phyloP scores from a whole-genome alignment of 2,888 invertebrate genomes.

The Agapostemon virescens region DNA sequence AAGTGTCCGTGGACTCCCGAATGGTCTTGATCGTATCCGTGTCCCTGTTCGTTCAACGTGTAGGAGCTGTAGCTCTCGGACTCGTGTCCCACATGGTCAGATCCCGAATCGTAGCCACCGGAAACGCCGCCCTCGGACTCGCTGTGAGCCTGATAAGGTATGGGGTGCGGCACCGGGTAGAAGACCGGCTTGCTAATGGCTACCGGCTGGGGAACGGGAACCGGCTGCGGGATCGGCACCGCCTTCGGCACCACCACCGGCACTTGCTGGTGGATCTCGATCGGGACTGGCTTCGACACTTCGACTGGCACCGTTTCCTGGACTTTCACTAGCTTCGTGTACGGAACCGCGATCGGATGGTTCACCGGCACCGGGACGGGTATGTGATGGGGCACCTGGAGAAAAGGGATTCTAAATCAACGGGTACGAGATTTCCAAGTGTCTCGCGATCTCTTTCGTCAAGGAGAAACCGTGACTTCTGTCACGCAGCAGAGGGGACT shows the following conservation, averaged over 20 bases:
- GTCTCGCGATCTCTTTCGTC: not conserved
- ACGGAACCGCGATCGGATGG: conserved; percentile 77
- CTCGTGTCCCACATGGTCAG: conserved; percentile 54
- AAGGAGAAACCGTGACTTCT: conserved; percentile 8
- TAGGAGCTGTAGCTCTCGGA: conserved; percentile 59
- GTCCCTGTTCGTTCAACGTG: conserved; percentile 50
- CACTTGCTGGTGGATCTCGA: conserved; percentile 77
- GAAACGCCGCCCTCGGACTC: conserved; percentile 38
- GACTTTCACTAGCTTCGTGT: conserved; percentile 79
- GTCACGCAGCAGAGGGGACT: not conserved
- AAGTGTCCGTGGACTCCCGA: conserved; percentile 59
- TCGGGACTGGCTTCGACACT: conserved; percentile 73
- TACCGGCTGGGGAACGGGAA: conserved; percentile 75
- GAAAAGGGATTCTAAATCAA: conserved; percentile 42
- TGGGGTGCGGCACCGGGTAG: conserved; percentile 71
- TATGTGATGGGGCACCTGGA: conserved; percentile 77
- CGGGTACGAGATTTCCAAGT: not conserved
- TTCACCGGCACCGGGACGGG: conserved; percentile 78
- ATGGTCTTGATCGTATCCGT: conserved; percentile 54
- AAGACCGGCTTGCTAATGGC: conserved; percentile 74
- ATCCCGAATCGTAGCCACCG: conserved; percentile 29
- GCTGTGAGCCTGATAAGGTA: conserved; percentile 56
- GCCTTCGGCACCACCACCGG: conserved; percentile 75
- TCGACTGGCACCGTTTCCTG: conserved; percentile 77
- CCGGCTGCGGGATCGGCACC: conserved; percentile 74